Evolutionary conservation across 2,888 invertebrate species (phyloP).

Genomic region (Sceliomorpha sp.): DNA sequence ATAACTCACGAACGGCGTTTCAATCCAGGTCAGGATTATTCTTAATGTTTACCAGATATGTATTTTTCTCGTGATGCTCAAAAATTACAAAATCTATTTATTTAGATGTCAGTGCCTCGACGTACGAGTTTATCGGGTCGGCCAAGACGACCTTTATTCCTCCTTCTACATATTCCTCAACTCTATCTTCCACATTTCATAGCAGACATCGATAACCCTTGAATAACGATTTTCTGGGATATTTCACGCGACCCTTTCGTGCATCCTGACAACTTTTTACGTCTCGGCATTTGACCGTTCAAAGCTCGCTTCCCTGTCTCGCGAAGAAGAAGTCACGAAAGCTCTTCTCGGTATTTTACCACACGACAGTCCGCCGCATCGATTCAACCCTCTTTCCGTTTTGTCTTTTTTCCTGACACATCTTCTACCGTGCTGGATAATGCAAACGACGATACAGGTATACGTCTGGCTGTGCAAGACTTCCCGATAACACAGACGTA

Average conservation of each 20-base stretch:
- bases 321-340: constrained; percentile 32
- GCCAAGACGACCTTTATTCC: too few species aligned
- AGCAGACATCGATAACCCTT: constrained; percentile 24
- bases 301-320: constrained; percentile 20
- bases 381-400: constrained; percentile 25
- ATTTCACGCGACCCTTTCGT: constrained; percentile 12
- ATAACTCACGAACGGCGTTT: too few species aligned
- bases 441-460: constrained; percentile 31
- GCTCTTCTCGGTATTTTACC: constrained; percentile 35
- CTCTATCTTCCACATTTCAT: too few species aligned
- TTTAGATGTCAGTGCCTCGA: too few species aligned
- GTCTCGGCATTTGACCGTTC: constrained; percentile 15
- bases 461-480: constrained; percentile 36
- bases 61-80: too few species aligned
- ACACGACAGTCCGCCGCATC: constrained; percentile 19
- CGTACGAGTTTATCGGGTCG: too few species aligned
- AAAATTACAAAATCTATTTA: too few species aligned
- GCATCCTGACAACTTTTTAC: constrained; percentile 30
- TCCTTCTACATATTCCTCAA: too few species aligned
- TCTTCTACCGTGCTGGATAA: constrained; percentile 29
- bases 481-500: constrained; percentile 38
- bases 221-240: constrained; percentile 22
- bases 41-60: too few species aligned
- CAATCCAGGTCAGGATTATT: too few species aligned
- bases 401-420: constrained; percentile 26